Base-by-base conservation (phyloP, 2,888 invertebrate species). In the Stramonita haemastoma region DNA sequence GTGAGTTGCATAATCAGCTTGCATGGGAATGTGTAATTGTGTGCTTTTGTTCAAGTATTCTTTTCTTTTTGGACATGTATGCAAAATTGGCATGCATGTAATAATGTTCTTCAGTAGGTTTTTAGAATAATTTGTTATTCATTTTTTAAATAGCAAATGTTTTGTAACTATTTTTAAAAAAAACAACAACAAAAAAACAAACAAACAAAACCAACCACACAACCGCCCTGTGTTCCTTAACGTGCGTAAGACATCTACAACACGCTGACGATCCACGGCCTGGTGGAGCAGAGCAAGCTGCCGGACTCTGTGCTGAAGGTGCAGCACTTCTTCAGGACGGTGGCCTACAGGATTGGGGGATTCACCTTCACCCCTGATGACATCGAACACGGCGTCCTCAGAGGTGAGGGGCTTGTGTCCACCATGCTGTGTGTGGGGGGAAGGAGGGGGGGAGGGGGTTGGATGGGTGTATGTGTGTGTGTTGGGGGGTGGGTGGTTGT, bases 381-480 rank as follows among this genome's bases (percentile, higher is more conserved):
- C 90, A 96, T 96, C n/a, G 96, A 96, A 91, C 96, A 96, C 92
- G 96, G 96, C 17, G 93, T 96, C 70, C 92, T 96, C 0, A 93
- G 96, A 93, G 95, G 96, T 96, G 91, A 90, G 92, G 86, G 8
- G 26, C 19, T 11, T 32, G 81, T 81, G 17, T 81, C n/a, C 56
- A 15, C n/a, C 22, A 17, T 85, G 84, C n/a, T 46, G 57, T 57
- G 57, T 57, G 56, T 56, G 29, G 29, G 66, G 0, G 26, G 8
- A 13, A 8, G 36, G 11, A 26, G 36, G 36, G 46, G 11, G 13
- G 11, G 8, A n/a, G 17, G 81, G 4, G 11, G 13, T 56, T 57
- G 84, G 46, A n/a, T 84, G 26, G n/a, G 26, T 85, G 29, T 56
- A 17, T 85, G 84, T 73, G 46, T 46, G 57, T 57, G 57, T 57